Conservation (phyloP, 1,140 invertebrate genomes). For the Lucilia sericata region DNA sequence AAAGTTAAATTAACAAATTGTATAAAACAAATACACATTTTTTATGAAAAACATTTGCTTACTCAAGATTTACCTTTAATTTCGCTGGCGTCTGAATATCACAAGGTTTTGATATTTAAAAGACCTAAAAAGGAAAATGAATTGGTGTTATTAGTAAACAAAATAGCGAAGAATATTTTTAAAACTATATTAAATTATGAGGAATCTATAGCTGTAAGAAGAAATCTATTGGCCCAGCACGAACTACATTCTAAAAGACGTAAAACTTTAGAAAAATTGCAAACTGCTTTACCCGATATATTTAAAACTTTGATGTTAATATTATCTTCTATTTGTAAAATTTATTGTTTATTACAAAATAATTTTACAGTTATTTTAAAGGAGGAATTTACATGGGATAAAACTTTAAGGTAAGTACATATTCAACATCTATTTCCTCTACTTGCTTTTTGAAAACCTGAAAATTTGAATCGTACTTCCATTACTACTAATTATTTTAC, state of each 20-base stretch:
- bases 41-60: background rate
- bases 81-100: background rate
- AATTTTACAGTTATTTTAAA: background rate
- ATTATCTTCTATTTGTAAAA: background rate
- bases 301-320: background rate
- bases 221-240: constrained; percentile 33
- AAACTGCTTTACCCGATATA: constrained; percentile 43
- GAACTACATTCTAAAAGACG: constrained; percentile 48
- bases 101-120: constrained; percentile 45
- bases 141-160: constrained; percentile 44
- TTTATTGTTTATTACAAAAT: constrained; percentile 20
- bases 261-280: constrained; percentile 45
- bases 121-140: constrained; percentile 47
- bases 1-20: background rate
- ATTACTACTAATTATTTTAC: background rate
- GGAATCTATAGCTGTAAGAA: constrained; percentile 28
- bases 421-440: background rate
- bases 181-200: constrained; percentile 43
- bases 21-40: background rate
- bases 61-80: background rate
- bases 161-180: constrained; percentile 41
- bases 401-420: constrained; percentile 44
- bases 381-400: background rate
- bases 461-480: background rate
- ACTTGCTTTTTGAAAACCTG: background rate